Percentiles rank a stretch among this genome's conserved stretches.
These are phyloP conservation scores for Resseliella maxima DNA, from an alignment of 2,888 invertebrate species.

Conservation along the genomic window DNA sequence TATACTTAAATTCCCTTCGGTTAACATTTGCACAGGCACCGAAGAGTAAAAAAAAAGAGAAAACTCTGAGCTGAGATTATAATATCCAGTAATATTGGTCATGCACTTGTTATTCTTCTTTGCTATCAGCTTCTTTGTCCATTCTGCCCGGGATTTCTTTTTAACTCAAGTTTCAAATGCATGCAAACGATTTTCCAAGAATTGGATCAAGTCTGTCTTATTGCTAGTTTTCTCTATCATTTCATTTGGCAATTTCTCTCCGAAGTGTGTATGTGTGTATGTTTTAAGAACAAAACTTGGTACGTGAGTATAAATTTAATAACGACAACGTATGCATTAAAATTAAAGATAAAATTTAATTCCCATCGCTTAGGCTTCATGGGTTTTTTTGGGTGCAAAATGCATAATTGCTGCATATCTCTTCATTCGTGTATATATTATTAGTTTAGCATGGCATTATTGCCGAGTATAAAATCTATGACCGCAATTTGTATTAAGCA, in stretches of 20 bases:
- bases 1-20: neutral
- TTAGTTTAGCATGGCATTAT: neutral
- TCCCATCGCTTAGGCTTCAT: neutral
- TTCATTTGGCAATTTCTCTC: neutral
- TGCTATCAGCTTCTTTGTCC: conserved; percentile 7
- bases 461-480: conserved; percentile 12
- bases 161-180: neutral
- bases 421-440: neutral
- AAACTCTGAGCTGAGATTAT: neutral
- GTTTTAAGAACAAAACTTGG: neutral
- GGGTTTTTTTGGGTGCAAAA: neutral
- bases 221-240: conserved; percentile 40
- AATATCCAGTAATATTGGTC: conserved; percentile 45
- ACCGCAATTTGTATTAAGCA: neutral
- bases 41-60: neutral
- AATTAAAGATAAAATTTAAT: conserved; percentile 38
- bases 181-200: conserved; percentile 9
- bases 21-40: neutral
- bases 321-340: conserved; percentile 33
- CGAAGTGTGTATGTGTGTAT: neutral
- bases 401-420: neutral
- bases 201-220: conserved; percentile 29
- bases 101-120: conserved; percentile 51
- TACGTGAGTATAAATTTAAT: conserved; percentile 40
- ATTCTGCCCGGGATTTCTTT: neutral